phyloP scores from a whole-genome alignment of 2,113 vertebrate genomes.

The Chlorocebus sabaeus region DNA sequence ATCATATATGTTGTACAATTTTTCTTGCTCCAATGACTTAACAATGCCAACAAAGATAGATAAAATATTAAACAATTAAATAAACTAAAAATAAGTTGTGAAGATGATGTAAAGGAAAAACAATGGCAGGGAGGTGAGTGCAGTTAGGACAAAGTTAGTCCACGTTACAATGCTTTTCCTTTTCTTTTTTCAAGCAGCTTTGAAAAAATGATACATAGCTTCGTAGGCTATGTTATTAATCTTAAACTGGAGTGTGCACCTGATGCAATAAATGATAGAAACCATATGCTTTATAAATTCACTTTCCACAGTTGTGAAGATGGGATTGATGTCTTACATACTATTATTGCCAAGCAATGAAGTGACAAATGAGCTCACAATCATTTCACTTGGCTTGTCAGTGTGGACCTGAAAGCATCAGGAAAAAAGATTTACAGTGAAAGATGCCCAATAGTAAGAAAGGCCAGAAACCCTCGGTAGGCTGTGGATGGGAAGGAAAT shows the following conservation, averaged over 20 bases:
- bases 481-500: not conserved
- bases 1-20: not conserved
- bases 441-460: not conserved
- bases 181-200: not conserved
- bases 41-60: not conserved
- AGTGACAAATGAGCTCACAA: not conserved
- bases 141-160: not conserved
- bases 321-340: not conserved
- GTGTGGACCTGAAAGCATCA: not conserved
- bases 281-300: not conserved
- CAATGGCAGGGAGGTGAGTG: accelerated
- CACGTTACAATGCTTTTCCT: not conserved
- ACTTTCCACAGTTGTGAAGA: not conserved
- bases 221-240: not conserved
- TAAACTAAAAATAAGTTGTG: not conserved
- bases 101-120: not conserved
- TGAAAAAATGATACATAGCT: not conserved
- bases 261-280: not conserved
- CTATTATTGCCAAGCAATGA: not conserved
- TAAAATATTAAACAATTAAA: not conserved
- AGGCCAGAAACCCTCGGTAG: not conserved
- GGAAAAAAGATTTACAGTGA: not conserved
- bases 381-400: not conserved
- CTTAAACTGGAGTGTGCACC: not conserved
- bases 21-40: not conserved